Evolutionary conservation across 2,888 invertebrate species (phyloP), one percentile per base, ranked within the genome.

Genomic region (Pseudanteris insignis): DNA sequence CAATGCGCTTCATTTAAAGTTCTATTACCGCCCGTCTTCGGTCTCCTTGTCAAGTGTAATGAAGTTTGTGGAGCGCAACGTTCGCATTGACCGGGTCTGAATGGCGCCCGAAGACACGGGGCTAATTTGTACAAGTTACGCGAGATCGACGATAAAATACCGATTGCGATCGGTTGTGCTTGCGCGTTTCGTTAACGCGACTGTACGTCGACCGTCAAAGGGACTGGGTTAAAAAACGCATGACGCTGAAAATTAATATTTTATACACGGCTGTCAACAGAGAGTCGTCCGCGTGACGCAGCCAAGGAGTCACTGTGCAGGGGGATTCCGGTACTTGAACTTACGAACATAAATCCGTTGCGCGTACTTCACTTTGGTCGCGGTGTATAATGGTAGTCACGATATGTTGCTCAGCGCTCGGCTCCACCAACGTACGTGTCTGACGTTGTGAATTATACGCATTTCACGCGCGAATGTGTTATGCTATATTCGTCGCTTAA

Each of bases 301-400:
- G 32, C 37, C 37, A 44, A 53, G 44, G 53, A 53, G 53, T 44
- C 53, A 43, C 36, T 33, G 48, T 34, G 44, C 61, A 13, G 44
- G 61, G 46, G 61, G 46, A 61, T 61, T 61, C 55, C 55, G 54
- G 55, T 46, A 50, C 55, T 61, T 48, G 40, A 54, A 41, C 61
- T 61, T 61, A 30, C 55, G 50, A 54, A 61, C 50, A 55, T 55
- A 61, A 61, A 61, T 61, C 55, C 53, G 41, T 32, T 21, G 59
- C 47, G 59, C 40, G 33, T 53, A 53, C 59, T 60, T 60, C 53
- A 53, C 59, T 60, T 60, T 58, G 46, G 51, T 50, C 40, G 44
- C 44, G 41, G 51, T 46, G 46, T 46, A 46, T 59, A 59, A 51
- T 51, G 46, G 51, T 30, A 46, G 51, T 51, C 46, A 46, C 21